A percentile compares a stretch with the other conserved stretches of the same genome.
Evolutionary conservation across 2,888 invertebrate species (phyloP).

Genomic region (Euclidia mi): DNA sequence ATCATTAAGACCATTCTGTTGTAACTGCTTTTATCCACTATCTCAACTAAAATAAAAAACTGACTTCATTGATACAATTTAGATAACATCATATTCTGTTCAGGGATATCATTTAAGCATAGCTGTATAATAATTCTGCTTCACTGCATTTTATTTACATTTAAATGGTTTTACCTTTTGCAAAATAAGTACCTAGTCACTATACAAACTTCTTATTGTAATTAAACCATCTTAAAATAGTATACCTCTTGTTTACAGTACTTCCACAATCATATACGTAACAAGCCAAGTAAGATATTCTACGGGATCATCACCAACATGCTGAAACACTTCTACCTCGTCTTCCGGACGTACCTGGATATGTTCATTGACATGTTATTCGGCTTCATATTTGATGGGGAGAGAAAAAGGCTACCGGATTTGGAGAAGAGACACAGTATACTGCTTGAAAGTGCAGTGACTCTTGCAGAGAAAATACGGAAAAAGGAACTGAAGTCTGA

Average conservation of each 20-base stretch:
- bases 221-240: too few species aligned
- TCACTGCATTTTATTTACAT: too few species aligned
- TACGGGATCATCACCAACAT: conserved; percentile 75
- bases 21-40: too few species aligned
- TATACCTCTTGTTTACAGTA: background rate
- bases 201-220: too few species aligned
- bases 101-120: too few species aligned
- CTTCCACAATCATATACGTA: conserved; percentile 67
- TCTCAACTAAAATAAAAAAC: too few species aligned
- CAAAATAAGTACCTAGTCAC: too few species aligned
- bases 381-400: conserved; percentile 74
- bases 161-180: too few species aligned
- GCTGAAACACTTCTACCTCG: conserved; percentile 70
- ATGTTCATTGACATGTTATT: conserved; percentile 75
- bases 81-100: background rate
- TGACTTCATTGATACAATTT: too few species aligned
- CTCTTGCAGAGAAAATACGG: conserved; percentile 92
- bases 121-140: too few species aligned
- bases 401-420: conserved; percentile 70
- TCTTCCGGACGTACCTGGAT: conserved; percentile 76
- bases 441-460: conserved; percentile 91
- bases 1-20: too few species aligned
- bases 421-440: conserved; percentile 75
- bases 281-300: conserved; percentile 76
- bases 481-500: conserved; percentile 91